phyloP scores from a whole-genome alignment of 2,797 vertebrate genomes.

The Spinus pinus region DNA sequence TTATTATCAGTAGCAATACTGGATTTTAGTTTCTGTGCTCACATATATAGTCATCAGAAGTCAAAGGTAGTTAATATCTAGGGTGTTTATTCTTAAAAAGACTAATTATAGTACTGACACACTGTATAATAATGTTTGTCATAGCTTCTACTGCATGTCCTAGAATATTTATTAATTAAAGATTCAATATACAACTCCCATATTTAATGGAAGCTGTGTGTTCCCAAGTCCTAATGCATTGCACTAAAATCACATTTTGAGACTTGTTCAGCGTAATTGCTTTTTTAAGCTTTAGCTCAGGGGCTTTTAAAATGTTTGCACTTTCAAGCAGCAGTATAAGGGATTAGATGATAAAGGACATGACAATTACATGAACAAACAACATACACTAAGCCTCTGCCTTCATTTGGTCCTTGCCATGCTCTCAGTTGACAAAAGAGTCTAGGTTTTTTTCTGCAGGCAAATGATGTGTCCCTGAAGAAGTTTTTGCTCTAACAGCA shows the following conservation, averaged over 20 bases:
- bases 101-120: neutral
- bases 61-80: neutral
- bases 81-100: neutral
- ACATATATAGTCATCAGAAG: neutral
- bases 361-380: conserved; percentile 1
- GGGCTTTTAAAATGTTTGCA: neutral
- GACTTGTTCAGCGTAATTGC: neutral
- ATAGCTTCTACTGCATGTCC: neutral
- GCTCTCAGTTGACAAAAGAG: neutral
- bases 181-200: neutral
- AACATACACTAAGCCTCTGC: neutral
- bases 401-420: neutral
- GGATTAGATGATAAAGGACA: neutral
- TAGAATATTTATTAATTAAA: neutral
- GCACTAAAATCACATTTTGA: neutral
- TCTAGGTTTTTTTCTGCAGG: neutral
- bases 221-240: neutral
- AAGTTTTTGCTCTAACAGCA: neutral
- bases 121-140: neutral
- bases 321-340: neutral
- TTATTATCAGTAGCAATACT: neutral
- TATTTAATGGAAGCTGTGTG: neutral
- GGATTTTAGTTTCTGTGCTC: neutral
- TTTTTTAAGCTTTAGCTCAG: neutral
- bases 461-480: neutral